Evolutionary conservation across 2,888 invertebrate species (phyloP).

Genomic region (Chironomus riparius): DNA sequence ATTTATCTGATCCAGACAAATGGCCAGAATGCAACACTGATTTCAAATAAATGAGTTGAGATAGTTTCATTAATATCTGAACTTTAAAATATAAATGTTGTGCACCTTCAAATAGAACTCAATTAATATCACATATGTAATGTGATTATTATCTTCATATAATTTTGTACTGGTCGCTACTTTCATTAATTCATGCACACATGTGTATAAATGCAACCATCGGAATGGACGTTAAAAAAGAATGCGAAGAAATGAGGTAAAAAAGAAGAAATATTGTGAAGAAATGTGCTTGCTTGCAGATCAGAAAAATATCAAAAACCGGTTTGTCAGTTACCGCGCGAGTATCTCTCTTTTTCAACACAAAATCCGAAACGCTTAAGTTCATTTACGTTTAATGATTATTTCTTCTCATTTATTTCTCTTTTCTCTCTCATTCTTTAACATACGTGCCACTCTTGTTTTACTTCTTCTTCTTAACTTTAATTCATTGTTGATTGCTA

Average conservation of each 20-base stretch:
- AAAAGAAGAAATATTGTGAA: background rate
- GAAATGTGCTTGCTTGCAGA: background rate
- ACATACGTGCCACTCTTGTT: background rate
- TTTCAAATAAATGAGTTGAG: no score
- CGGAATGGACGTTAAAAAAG: background rate
- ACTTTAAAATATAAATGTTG: no score
- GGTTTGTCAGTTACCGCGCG: background rate
- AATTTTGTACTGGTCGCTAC: slow-evolving; percentile 12
- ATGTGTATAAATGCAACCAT: background rate
- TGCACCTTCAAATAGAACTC: background rate
- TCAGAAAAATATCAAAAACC: background rate
- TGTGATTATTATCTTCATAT: slow-evolving; percentile 14
- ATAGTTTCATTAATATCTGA: no score
- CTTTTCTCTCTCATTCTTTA: background rate
- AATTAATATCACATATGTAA: slow-evolving; percentile 20
- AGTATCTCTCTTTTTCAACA: background rate
- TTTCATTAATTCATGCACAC: background rate
- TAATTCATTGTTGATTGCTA: background rate
- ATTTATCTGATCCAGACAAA: no score
- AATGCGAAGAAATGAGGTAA: background rate
- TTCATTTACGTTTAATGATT: slow-evolving; percentile 24
- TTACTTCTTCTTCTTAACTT: background rate
- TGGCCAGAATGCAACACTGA: no score
- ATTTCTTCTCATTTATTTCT: background rate
- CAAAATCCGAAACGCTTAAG: background rate